Evolutionary conservation across 2,888 invertebrate species (phyloP), one percentile per base, ranked within the genome.

Genomic region (Polydrusus pterygomalis): DNA sequence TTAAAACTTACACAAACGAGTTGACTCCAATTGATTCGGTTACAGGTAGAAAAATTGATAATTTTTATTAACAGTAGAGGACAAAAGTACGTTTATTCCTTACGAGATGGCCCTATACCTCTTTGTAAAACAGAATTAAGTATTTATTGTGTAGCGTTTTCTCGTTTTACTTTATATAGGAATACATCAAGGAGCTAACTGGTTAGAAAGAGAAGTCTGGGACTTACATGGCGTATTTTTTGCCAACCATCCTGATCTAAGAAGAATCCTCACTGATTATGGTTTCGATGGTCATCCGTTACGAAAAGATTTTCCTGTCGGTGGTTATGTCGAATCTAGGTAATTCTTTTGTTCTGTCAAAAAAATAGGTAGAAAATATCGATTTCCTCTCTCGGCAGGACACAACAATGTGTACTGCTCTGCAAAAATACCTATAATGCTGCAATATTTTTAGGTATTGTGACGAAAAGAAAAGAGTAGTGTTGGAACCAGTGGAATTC

Each of bases 141-240:
- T 25, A 25, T 25, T 25, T 25, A 25, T 3, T 25, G 25, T 25
- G n/a, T n/a, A n/a, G n/a, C 5, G 25, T 25, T 25, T 25, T 25
- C 5, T 25, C 5, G 25, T 1, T 25, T 25, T 25, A 25, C 25
- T 25, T n/a, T 40, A 20, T 51, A 1, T n/a, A 69, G 69, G 11
- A 17, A 34, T 69, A 0, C 96, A 92, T 85, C 93, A 94, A 87
- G 97, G 94, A 38, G 97, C 99, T 10, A 95, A 99, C 86, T 99
- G 99, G 99, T 95, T 95, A 81, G 96, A 96, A 86, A 90, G 96
- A 79, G 96, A 96, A 88, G 93, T 98, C 69, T 99, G 97, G 96
- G 99, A 99, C 85, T 97, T 99, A 98, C 99, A 91, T 86, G 99
- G 99, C 49, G 96, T 99, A 11, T 98, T 97, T 90, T 99, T 99